phyloP scores from a whole-genome alignment of 2,888 invertebrate genomes.

The Leptopilina drosophilae region DNA sequence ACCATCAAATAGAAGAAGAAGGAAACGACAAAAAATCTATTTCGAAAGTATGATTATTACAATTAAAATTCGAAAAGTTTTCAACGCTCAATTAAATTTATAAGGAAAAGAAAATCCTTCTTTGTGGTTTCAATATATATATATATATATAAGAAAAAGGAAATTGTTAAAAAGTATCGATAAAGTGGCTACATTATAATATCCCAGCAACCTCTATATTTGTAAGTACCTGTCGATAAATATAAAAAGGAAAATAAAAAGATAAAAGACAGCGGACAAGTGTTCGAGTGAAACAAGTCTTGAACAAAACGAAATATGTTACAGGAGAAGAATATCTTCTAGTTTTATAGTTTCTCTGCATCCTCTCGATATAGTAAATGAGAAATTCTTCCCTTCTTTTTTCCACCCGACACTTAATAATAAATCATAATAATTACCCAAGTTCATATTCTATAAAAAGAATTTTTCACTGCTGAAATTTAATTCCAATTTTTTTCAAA shows the following conservation, averaged over 20 bases:
- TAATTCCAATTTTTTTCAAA: conserved; percentile 59
- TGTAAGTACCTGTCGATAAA: conserved; percentile 4
- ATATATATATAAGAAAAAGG: neutral
- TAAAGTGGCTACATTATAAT: conserved; percentile 9
- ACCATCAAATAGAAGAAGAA: no score
- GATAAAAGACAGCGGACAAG: conserved; percentile 16
- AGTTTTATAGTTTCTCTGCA: conserved; percentile 27
- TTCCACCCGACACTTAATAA: conserved; percentile 56
- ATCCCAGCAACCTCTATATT: conserved; percentile 4
- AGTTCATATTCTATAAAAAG: conserved; percentile 59
- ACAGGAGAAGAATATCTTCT: conserved; percentile 40
- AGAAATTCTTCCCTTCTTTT: conserved; percentile 57
- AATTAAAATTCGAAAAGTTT: neutral
- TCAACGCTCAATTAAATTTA: neutral
- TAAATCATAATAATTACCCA: conserved; percentile 60
- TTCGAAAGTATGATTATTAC: no score
- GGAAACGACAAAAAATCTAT: neutral
- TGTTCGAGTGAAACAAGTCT: conserved; percentile 62
- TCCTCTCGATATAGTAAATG: conserved; percentile 31
- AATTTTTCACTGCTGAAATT: conserved; percentile 70
- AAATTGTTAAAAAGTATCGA: conserved; percentile 13
- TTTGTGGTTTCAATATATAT: neutral
- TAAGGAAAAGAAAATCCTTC: neutral
- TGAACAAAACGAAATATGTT: conserved; percentile 60
- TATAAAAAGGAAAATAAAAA: conserved; percentile 4